Base-by-base conservation (phyloP, 2,113 vertebrate species). In the Pluvialis apricaria region DNA sequence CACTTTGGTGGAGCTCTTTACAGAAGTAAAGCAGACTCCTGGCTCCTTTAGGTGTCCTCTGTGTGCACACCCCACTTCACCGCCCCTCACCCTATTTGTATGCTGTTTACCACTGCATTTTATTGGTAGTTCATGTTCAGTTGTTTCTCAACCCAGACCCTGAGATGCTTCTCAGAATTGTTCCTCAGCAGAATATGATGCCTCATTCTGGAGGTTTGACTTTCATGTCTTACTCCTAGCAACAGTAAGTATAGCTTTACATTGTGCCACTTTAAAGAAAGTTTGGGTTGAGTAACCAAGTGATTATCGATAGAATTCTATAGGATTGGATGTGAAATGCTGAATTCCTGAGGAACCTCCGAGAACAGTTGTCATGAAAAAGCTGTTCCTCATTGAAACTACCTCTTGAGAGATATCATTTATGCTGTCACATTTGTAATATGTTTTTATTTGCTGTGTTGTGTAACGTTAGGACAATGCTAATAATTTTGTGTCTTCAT, bases 61-160 rank as follows among this genome's bases (percentile, higher is more conserved):
- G 17, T 20, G 11, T 0, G 0, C 10, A 49, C 14, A n/a, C 3
- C 4, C 22, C 6, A 21, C 10, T 19, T 25, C 13, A 34, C 2
- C 4, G 10, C 19, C 34, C n/a, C 2, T 12, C 10, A 3, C 25
- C 11, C 16, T 2, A 3, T 61, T 76, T 68, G 18, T 66, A 28
- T 54, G 10, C 24, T 66, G 3, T 61, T 90, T 81, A 24, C 44
- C 28, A 12, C 6, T 52, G 10, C 11, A 65, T 86, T 80, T 86
- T 38, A 42, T 7, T 69, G 15, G 15, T 19, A 54, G 14, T 29
- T 70, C 18, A 52, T 31, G 3, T 78, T 64, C 2, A 1, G 8
- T 70, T 87, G 14, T 19, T 85, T 94, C 61, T 60, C 38, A 88
- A 5, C 29, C 17, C 61, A 71, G 32, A 47, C n/a, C 20, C 15